A percentile compares a stretch with the other conserved stretches of the same genome.
Conservation (phyloP, 2,888 invertebrate genomes). For the Tiphia femorata region DNA sequence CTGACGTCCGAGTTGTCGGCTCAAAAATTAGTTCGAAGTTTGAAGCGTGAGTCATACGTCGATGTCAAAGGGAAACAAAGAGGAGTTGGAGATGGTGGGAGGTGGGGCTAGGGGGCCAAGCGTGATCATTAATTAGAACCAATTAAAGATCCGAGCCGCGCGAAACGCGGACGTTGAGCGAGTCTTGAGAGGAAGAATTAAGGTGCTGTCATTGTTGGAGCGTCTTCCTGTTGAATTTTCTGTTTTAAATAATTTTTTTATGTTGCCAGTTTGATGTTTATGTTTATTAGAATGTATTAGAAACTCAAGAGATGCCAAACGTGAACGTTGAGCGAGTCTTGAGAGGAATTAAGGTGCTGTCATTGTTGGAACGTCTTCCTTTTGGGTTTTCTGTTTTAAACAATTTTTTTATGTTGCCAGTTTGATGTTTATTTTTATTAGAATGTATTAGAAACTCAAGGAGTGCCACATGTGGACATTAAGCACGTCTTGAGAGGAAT, state of each 20-base stretch:
- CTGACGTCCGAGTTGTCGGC: no score
- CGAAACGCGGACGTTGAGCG: conserved; percentile 45
- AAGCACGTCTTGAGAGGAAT: no score
- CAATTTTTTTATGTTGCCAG: no score
- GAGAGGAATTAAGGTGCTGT: conserved; percentile 35
- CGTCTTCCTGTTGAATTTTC: conserved; percentile 24
- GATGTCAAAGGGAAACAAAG: conserved; percentile 25
- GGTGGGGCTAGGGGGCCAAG: no score
- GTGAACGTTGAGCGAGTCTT: no score
- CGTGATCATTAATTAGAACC: conserved; percentile 58
- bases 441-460: conserved; percentile 55
- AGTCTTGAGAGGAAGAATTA: no score
- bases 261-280: no score
- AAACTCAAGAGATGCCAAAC: conserved; percentile 45
- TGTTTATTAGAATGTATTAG: conserved; percentile 62
- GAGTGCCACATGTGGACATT: conserved; percentile 44
- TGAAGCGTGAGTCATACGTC: conserved; percentile 12
- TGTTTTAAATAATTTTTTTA: no score
- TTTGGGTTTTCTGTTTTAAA: no score
- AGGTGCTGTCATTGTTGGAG: conserved; percentile 27
- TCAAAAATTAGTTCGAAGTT: no score
- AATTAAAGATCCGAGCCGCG: conserved; percentile 55
- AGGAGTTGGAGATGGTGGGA: no score
- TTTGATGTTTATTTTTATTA: no score
- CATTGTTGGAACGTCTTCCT: conserved; percentile 20